phyloP scores from a whole-genome alignment of 2,797 vertebrate genomes.

The Epinephelus awoara region DNA sequence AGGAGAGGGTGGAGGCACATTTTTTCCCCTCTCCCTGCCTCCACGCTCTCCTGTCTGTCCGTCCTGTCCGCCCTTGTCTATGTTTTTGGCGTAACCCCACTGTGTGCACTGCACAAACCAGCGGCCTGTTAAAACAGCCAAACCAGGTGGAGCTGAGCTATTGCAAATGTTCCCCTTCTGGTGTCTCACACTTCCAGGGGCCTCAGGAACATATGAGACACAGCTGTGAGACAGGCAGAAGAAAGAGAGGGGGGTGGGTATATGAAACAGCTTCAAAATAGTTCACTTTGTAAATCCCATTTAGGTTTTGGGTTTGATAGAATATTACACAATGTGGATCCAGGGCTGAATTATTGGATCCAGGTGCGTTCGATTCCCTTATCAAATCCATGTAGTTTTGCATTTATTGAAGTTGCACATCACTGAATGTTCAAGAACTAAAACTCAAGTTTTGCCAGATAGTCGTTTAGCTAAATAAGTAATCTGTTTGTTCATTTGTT shows the following conservation, averaged over 20 bases:
- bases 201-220: conserved; percentile 85
- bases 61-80: conserved; percentile 68
- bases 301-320: conserved; percentile 47
- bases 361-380: not conserved
- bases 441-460: too few species aligned
- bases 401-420: not conserved
- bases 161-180: conserved; percentile 84
- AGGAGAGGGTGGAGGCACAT: conserved; percentile 53
- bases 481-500: not conserved
- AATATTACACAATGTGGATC: conserved; percentile 34
- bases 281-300: conserved; percentile 61
- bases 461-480: too few species aligned
- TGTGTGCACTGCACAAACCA: conserved; percentile 68
- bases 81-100: conserved; percentile 70
- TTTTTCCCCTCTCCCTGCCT: conserved; percentile 40
- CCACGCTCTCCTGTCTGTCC: conserved; percentile 25
- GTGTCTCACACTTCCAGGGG: conserved; percentile 83
- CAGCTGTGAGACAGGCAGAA: conserved; percentile 83
- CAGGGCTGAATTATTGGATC: conserved; percentile 12
- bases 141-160: conserved; percentile 84
- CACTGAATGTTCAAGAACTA: not conserved
- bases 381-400: not conserved
- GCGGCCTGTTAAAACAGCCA: conserved; percentile 82
- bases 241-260: conserved; percentile 65
- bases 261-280: conserved; percentile 66